Conservation (phyloP, 2,797 vertebrate genomes). For the Eremophila alpestris region DNA sequence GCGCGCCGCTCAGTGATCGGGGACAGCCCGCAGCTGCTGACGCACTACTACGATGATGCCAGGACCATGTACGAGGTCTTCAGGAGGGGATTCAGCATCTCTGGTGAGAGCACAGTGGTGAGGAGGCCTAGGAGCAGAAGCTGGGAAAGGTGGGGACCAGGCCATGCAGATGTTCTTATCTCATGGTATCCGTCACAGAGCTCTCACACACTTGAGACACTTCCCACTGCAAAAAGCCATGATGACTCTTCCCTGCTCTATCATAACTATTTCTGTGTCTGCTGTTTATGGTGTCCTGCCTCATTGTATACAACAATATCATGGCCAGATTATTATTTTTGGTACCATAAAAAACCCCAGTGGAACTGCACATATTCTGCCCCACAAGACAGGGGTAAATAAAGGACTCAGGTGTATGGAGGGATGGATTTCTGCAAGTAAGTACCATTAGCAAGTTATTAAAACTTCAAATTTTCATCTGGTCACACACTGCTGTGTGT, state of each 20-base stretch:
- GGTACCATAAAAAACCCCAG: background rate
- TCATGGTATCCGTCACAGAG: background rate
- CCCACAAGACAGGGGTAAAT: background rate
- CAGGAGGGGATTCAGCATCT: conserved; percentile 90
- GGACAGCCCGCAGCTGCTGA: conserved; percentile 83
- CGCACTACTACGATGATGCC: conserved; percentile 93
- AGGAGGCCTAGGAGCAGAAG: background rate
- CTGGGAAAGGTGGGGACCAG: background rate
- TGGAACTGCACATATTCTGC: background rate
- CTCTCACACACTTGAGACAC: background rate
- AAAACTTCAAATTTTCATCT: background rate
- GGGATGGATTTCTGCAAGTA: background rate
- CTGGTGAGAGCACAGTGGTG: conserved; percentile 79
- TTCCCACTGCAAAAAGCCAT: background rate
- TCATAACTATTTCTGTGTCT: background rate
- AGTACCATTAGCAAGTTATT: background rate
- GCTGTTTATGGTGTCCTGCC: background rate
- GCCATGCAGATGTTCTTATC: background rate
- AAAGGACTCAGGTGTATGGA: background rate
- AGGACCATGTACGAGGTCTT: conserved; percentile 97
- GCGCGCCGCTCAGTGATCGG: conserved; percentile 90
- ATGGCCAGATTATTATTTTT: background rate
- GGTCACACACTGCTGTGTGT: accelerated
- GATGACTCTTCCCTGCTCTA: background rate
- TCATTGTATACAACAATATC: background rate